Base-by-base conservation (phyloP, 1,140 invertebrate genomes). In the Drosophila ambigua region DNA sequence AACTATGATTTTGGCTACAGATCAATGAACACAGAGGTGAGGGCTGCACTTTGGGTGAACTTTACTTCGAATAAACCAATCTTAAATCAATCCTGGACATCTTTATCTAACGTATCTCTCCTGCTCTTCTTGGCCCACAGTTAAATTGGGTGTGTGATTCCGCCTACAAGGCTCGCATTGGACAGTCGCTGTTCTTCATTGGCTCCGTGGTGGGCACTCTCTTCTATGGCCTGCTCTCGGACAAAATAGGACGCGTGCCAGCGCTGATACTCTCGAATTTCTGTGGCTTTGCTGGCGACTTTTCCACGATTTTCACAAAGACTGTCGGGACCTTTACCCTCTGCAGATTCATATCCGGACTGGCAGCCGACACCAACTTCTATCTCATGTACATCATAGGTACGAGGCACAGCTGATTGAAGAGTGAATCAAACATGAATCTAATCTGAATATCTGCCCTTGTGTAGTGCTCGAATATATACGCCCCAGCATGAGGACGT, bases 331-430 rank as follows among this genome's bases (percentile, higher is more conserved):
- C 92, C 13, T 94, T 94, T 83, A 92, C 92, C 0, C 77, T 93
- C 0, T 93, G 92, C 55, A 90, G 94, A 63, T 94, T 94, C 72
- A 78, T 94, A 24, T 94, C 94, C 3, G 94, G 94, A n/a, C 79
- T 93, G 52, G 94, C 94, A 2, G 94, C 94, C 49, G 94, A 95
- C 82, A 93, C 92, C 13, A 94, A 94, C 78, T 95, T 94, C 73
- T 93, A 94, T 54, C 93, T 94, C 91, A 94, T 94, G 93, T 94
- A 95, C 72, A 94, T 95, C 59, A 93, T 94, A 75, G 93, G 94
- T 94, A 39, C 0, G 80, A 91, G 90, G 82, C 11, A 16, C 1
- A 31, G 13, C 16, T 20, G 2, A 31, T 4, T n/a, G 5, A 13
- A 62, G 2, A 43, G 0, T 2, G 4, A 9, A 5, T 13, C 48